These are phyloP conservation scores for Pseudomyrmex pallidus DNA, from an alignment of 1,140 invertebrate genomes.

Conservation along the genomic window DNA sequence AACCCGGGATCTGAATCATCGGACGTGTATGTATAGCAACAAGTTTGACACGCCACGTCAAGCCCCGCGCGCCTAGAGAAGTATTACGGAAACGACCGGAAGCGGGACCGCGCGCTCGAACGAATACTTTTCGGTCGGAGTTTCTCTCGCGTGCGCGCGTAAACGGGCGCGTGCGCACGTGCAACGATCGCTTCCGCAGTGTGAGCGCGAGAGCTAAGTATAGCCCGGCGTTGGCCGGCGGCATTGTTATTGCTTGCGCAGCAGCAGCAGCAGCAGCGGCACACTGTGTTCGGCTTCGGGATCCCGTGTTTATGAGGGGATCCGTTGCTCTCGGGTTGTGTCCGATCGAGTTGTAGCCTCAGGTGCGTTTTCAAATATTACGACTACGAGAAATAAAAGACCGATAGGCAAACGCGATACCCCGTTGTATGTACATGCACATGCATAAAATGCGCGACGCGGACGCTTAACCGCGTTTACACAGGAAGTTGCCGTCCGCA, in stretches of 20 bases:
- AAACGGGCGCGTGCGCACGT: constrained; percentile 70
- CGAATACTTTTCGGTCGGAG: constrained; percentile 66
- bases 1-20: constrained; percentile 50
- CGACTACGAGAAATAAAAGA: constrained; percentile 63
- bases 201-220: constrained; percentile 76
- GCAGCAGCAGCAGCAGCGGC: constrained; percentile 57
- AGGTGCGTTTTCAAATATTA: constrained; percentile 78
- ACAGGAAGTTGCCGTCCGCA: background rate
- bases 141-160: constrained; percentile 42
- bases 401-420: constrained; percentile 68
- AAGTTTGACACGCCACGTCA: constrained; percentile 48
- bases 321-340: constrained; percentile 59
- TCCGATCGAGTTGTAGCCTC: constrained; percentile 77
- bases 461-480: constrained; percentile 21
- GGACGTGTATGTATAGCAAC: constrained; percentile 45
- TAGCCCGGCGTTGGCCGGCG: constrained; percentile 74
- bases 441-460: constrained; percentile 1
- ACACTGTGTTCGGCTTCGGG: constrained; percentile 68
- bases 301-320: constrained; percentile 80
- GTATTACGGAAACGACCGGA: constrained; percentile 70
- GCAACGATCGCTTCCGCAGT: constrained; percentile 69
- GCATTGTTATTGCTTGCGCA: constrained; percentile 82
- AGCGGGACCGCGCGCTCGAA: constrained; percentile 56
- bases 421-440: constrained; percentile 7
- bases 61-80: constrained; percentile 12